phyloP scores from a whole-genome alignment of 2,797 vertebrate genomes.

The Acanthopagrus latus region DNA sequence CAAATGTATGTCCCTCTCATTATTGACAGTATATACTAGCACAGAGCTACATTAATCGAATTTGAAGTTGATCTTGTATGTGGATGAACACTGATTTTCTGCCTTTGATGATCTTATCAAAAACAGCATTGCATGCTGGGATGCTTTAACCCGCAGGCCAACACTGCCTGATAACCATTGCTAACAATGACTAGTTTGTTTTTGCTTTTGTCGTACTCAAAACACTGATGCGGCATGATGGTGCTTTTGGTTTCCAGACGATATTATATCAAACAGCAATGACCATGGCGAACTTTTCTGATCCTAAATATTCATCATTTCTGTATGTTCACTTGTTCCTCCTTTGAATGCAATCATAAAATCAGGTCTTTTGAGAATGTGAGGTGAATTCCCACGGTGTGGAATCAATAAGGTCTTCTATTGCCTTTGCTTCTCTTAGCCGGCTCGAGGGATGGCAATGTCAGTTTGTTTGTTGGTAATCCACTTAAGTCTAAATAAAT shows the following conservation, averaged over 20 bases:
- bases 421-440: too few species aligned
- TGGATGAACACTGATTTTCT: slow-evolving; percentile 8
- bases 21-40: not conserved
- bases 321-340: not conserved
- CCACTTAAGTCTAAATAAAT: too few species aligned
- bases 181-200: slow-evolving; percentile 1
- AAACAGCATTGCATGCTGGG: slow-evolving; percentile 37
- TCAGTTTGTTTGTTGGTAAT: not conserved
- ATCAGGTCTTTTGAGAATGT: not conserved
- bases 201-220: not conserved
- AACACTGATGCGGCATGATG: not conserved
- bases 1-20: not conserved
- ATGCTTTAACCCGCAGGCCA: not conserved
- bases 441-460: not conserved
- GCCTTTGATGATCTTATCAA: slow-evolving; percentile 2
- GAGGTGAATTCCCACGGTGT: too few species aligned
- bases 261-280: not conserved
- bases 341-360: not conserved
- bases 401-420: too few species aligned
- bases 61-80: not conserved
- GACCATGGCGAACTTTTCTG: not conserved
- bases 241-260: not conserved
- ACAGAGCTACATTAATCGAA: not conserved
- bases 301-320: not conserved
- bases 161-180: not conserved